These are phyloP conservation scores for Xanthorhoe designata DNA, from an alignment of 2,888 invertebrate species.

Conservation along the genomic window DNA sequence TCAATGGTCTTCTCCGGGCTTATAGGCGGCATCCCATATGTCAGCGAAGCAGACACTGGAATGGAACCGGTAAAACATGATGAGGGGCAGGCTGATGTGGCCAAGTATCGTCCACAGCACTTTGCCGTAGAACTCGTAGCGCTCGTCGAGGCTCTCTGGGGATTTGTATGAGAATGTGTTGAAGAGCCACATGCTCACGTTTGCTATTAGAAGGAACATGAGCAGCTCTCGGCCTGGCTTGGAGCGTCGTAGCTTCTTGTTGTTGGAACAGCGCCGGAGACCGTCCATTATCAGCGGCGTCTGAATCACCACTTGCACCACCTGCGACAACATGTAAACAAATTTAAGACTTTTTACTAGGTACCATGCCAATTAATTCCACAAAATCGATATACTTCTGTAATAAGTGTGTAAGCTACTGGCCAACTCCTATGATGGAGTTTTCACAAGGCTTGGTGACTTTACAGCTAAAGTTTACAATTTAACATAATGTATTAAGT, in stretches of 20 bases:
- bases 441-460: no score
- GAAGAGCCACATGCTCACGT: constrained; percentile 91
- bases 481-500: no score
- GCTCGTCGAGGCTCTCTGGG: constrained; percentile 78
- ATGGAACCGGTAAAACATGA: constrained; percentile 92
- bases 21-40: constrained; percentile 91
- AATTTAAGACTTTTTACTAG: background rate
- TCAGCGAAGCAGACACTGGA: constrained; percentile 92
- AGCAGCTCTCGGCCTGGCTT: constrained; percentile 92
- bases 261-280: constrained; percentile 90
- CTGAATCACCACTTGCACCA: constrained; percentile 90
- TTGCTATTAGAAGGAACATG: constrained; percentile 91
- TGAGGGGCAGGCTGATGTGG: constrained; percentile 90
- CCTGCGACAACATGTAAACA: constrained; percentile 65
- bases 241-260: constrained; percentile 84
- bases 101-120: constrained; percentile 90
- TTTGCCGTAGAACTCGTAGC: constrained; percentile 89
- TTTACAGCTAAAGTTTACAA: no score
- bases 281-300: constrained; percentile 91
- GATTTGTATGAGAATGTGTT: constrained; percentile 88
- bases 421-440: no score
- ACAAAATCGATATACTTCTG: no score
- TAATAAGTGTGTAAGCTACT: no score
- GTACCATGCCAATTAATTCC: no score
- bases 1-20: constrained; percentile 81